phyloP scores from a whole-genome alignment of 2,797 vertebrate genomes.

The Chrysolophus pictus region DNA sequence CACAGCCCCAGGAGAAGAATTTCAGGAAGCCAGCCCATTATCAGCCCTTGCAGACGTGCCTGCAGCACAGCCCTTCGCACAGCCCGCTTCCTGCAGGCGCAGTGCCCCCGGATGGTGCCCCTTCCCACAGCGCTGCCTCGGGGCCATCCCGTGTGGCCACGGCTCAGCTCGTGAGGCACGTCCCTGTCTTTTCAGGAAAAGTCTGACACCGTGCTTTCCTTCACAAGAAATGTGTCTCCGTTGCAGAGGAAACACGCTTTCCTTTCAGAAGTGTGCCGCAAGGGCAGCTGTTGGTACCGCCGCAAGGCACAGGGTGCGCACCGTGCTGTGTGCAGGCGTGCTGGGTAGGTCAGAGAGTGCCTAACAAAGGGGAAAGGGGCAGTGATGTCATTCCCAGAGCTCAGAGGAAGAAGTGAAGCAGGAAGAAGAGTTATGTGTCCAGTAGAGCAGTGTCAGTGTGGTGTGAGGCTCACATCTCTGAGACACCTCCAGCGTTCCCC shows the following conservation, averaged over 20 bases:
- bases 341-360: neutral
- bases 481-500: neutral
- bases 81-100: constrained; percentile 56
- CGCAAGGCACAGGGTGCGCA: accelerated
- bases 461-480: neutral
- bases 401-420: neutral
- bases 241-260: constrained; percentile 45
- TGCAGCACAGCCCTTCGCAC: constrained; percentile 49
- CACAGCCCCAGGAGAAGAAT: constrained; percentile 26
- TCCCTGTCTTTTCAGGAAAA: constrained; percentile 58
- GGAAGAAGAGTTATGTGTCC: neutral
- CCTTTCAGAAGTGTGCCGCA: neutral
- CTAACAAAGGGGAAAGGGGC: neutral
- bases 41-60: constrained; percentile 67
- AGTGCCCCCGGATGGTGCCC: constrained; percentile 4
- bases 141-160: neutral
- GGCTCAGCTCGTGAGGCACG: neutral
- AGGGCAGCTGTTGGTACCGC: neutral
- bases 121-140: neutral
- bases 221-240: constrained; percentile 18
- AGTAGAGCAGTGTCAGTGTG: neutral
- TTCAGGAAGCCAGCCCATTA: constrained; percentile 73
- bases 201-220: constrained; percentile 56
- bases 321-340: neutral
- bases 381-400: neutral